phyloP scores from a whole-genome alignment of 1,140 invertebrate genomes.

The Aricia agestis region DNA sequence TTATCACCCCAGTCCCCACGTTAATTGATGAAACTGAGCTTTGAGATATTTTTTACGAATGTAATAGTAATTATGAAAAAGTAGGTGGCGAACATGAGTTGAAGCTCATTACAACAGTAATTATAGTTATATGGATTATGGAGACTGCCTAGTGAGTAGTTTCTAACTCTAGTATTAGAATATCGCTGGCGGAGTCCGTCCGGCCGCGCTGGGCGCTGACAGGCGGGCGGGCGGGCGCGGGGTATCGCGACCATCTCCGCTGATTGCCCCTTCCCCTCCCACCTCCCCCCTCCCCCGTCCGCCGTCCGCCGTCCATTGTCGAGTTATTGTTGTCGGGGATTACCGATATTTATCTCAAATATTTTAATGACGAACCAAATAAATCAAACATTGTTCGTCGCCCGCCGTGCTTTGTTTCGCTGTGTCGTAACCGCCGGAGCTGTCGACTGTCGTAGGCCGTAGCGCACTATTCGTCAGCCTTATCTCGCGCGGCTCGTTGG shows the following conservation, averaged over 20 bases:
- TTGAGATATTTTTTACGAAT: no score
- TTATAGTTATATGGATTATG: no score
- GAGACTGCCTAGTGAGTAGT: no score
- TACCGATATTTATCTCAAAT: conserved; percentile 13
- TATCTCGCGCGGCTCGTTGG: not conserved
- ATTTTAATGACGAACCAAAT: conserved; percentile 16
- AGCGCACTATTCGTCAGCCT: not conserved
- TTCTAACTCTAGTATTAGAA: not conserved
- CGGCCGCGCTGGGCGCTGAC: not conserved
- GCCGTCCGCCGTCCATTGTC: not conserved
- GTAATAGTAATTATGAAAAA: no score
- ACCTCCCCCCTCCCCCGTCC: no score
- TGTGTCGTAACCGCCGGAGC: not conserved
- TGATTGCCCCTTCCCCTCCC: not conserved
- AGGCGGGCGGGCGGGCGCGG: not conserved
- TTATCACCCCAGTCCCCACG: no score
- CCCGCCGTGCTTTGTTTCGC: not conserved
- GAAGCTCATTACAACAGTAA: no score
- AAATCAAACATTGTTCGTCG: conserved; percentile 8
- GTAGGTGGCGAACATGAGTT: no score
- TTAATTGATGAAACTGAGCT: no score
- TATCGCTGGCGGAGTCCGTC: not conserved
- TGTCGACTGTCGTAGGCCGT: not conserved
- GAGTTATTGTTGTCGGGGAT: conserved; percentile 6
- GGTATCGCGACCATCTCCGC: not conserved